Conservation (phyloP, 2,113 vertebrate species). For the Antigone vipio region DNA sequence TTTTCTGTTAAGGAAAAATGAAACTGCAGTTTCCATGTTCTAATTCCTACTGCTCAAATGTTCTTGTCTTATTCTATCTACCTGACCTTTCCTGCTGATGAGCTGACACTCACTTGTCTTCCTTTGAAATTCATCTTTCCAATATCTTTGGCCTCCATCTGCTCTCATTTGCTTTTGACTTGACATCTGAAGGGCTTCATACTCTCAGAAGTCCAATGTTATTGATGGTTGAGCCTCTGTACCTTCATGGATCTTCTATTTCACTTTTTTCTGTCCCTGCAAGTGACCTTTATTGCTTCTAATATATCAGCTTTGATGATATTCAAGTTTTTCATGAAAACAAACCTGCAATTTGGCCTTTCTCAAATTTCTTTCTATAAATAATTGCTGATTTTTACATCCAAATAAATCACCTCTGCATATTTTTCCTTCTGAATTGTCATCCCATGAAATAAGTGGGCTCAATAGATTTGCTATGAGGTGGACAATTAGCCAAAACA, state of each 20-base stretch:
- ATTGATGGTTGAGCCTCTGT: not conserved
- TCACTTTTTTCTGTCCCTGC: not conserved
- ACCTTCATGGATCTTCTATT: not conserved
- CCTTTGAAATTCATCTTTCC: conserved; percentile 11
- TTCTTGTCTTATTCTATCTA: not conserved
- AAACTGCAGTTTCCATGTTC: not conserved
- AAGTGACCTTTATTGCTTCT: not conserved
- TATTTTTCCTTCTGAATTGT: not conserved
- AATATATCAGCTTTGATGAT: not conserved
- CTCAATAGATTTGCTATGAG: not conserved
- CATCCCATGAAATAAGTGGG: not conserved
- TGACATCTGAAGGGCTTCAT: not conserved
- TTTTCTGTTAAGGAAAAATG: not conserved
- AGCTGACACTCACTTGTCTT: not conserved
- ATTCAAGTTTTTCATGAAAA: not conserved
- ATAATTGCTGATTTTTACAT: not conserved
- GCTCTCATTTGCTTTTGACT: not conserved
- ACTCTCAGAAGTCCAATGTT: not conserved
- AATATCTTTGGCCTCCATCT: not conserved
- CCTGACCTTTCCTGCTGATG: not conserved
- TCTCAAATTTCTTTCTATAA: not conserved
- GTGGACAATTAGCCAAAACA: not conserved
- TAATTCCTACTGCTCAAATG: not conserved
- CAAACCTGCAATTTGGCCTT: not conserved
- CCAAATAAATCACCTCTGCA: not conserved